phyloP scores from a whole-genome alignment of 53 echinoderm and acorn worm species.

The Mesocentrotus franciscanus region DNA sequence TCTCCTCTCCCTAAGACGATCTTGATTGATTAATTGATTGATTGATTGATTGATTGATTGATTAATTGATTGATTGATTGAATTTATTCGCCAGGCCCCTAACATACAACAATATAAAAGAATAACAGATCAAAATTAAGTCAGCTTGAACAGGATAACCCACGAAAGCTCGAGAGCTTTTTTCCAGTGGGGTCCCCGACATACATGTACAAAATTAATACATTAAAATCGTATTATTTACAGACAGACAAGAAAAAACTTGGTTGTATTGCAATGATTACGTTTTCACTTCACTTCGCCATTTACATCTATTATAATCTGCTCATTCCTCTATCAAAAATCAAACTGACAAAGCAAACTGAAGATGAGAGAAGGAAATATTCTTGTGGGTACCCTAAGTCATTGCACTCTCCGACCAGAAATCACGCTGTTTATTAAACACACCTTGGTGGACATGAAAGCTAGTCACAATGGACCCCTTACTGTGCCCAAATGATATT shows the following conservation, averaged over 20 bases:
- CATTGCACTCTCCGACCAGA: conserved; percentile 14
- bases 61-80: no score
- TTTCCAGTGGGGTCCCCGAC: no score
- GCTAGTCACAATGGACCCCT: conserved; percentile 29
- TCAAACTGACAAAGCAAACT: conserved; percentile 1
- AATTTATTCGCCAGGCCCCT: no score
- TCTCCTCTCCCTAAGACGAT: neutral
- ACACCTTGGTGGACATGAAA: conserved; percentile 44
- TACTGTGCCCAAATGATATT: neutral
- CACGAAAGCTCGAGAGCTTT: no score
- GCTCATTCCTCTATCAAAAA: neutral
- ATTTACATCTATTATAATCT: neutral
- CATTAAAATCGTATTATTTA: no score
- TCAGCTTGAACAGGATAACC: no score
- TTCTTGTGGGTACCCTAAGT: conserved; percentile 13
- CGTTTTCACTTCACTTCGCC: neutral
- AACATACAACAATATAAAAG: no score
- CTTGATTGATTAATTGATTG: no score
- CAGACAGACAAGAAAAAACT: no score
- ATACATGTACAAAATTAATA: no score
- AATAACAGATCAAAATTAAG: no score
- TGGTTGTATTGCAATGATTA: neutral
- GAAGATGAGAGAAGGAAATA: neutral
- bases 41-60: no score
- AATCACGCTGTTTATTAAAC: conserved; percentile 60